These are phyloP conservation scores for Pyrgus malvae DNA, from an alignment of 2,888 invertebrate genomes.

Conservation along the genomic window DNA sequence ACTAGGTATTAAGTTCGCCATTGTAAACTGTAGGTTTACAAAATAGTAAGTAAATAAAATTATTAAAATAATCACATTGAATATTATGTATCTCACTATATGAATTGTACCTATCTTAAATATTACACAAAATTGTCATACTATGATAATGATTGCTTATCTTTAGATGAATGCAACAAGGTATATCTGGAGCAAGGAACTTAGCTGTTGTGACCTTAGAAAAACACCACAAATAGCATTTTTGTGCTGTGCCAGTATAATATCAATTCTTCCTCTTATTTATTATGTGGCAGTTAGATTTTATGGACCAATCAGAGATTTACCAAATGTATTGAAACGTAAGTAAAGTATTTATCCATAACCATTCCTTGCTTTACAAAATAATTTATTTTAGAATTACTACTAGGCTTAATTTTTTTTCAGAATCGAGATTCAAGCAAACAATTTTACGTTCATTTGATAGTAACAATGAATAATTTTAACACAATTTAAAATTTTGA, in stretches of 20 bases:
- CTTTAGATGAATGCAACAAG: conserved; percentile 85
- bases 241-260: conserved; percentile 73
- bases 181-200: conserved; percentile 81
- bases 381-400: background rate
- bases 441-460: conserved; percentile 56
- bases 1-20: too few relatives aligned
- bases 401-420: conserved; percentile 38
- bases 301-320: conserved; percentile 69
- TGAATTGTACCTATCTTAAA: too few relatives aligned
- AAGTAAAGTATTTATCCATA: conserved; percentile 40
- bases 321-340: conserved; percentile 74
- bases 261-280: conserved; percentile 76
- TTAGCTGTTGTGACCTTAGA: conserved; percentile 81
- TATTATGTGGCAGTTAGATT: conserved; percentile 81
- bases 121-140: too few relatives aligned
- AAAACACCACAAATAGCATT: conserved; percentile 81
- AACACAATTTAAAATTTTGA: conserved; percentile 1
- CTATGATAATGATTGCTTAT: conserved; percentile 1
- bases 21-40: too few relatives aligned
- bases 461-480: conserved; percentile 49
- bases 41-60: too few relatives aligned
- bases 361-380: background rate
- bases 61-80: too few relatives aligned
- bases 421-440: conserved; percentile 75
- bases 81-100: too few relatives aligned